These are phyloP conservation scores for Diaprepes abbreviatus DNA, from an alignment of 2,888 invertebrate genomes.

Conservation along the genomic window DNA sequence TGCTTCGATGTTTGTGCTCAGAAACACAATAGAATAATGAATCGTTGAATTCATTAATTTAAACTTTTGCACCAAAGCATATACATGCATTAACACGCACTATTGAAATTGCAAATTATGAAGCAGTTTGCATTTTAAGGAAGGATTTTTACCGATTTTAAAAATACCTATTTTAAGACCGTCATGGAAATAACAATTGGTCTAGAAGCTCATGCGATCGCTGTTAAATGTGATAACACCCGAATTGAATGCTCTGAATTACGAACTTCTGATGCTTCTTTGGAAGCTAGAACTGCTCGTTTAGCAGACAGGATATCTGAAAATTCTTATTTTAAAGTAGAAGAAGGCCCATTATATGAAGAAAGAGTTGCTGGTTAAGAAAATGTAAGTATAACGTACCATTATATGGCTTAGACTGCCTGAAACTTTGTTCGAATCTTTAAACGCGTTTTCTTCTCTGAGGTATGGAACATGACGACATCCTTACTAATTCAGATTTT, in stretches of 20 bases:
- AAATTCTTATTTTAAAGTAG: background rate
- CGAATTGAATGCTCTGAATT: background rate
- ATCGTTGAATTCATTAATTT: constrained; percentile 1
- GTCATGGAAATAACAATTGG: no score
- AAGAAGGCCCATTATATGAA: no score
- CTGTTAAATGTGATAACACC: background rate
- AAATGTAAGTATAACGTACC: no score
- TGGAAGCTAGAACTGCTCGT: background rate
- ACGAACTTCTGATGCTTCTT: background rate
- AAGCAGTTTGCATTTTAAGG: background rate
- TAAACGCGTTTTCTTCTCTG: no score
- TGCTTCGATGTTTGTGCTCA: background rate
- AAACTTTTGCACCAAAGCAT: constrained; percentile 1
- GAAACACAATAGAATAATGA: constrained; percentile 1
- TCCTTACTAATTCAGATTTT: no score
- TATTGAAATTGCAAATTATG: constrained; percentile 1
- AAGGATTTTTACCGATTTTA: background rate
- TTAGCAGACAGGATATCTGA: background rate
- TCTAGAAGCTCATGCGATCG: background rate
- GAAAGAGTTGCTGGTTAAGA: no score
- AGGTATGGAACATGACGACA: no score
- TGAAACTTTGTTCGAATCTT: no score
- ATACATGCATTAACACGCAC: background rate
- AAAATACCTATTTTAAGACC: background rate
- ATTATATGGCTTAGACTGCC: no score